These are phyloP conservation scores for Luperina nickerlii DNA, from an alignment of 2,888 invertebrate species.

Conservation along the genomic window DNA sequence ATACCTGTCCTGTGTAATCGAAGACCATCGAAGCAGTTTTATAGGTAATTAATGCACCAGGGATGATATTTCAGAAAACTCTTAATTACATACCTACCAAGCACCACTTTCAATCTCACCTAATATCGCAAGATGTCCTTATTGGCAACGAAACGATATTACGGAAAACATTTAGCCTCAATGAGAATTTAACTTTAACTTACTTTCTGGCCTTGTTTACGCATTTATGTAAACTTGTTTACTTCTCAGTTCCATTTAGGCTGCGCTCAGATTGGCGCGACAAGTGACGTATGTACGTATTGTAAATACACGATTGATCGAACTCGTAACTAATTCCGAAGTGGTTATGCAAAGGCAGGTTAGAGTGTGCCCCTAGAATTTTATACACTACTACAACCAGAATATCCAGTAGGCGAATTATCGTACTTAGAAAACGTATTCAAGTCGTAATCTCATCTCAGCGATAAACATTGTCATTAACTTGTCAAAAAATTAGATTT, in stretches of 20 bases:
- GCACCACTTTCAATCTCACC: slow-evolving; percentile 14
- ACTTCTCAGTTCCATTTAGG: slow-evolving; percentile 34
- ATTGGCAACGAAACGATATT: slow-evolving; percentile 27
- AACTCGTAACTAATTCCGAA: neutral
- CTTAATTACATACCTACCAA: neutral
- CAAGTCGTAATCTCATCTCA: too few relatives aligned
- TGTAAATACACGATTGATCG: neutral
- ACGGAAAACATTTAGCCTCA: slow-evolving; percentile 47
- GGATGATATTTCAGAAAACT: neutral
- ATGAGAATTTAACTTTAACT: slow-evolving; percentile 45
- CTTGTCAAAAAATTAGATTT: too few relatives aligned
- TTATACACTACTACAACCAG: neutral
- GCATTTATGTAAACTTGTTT: slow-evolving; percentile 59
- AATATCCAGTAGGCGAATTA: neutral
- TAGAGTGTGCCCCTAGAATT: neutral
- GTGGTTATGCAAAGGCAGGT: neutral
- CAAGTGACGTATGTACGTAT: too few relatives aligned
- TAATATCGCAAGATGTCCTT: slow-evolving; percentile 33
- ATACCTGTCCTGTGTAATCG: neutral
- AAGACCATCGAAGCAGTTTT: neutral
- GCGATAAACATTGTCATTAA: too few relatives aligned
- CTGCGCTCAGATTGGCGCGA: slow-evolving; percentile 6
- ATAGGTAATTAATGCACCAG: neutral
- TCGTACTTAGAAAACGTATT: too few relatives aligned
- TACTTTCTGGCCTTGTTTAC: slow-evolving; percentile 58